Percentiles rank a stretch among this genome's conserved stretches.
Evolutionary conservation across 2,113 vertebrate genomes (phyloP).

Genomic region (Spheniscus mendiculus): DNA sequence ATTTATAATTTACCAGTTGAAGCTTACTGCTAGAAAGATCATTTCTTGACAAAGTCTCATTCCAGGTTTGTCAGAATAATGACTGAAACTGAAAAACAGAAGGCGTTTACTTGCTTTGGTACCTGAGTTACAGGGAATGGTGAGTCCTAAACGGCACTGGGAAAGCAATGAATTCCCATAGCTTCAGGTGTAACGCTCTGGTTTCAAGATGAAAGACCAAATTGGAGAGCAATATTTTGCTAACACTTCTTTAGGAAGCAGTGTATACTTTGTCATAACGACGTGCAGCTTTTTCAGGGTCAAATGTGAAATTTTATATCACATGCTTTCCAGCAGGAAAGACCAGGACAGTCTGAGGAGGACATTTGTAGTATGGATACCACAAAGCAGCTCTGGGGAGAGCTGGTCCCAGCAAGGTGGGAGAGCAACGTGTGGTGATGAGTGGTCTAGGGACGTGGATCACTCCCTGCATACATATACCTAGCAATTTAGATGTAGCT

Average conservation of each 20-base stretch:
- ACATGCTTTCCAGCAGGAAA: not conserved
- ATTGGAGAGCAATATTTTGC: not conserved
- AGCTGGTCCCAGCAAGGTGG: not conserved
- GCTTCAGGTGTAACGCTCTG: not conserved
- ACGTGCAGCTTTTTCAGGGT: not conserved
- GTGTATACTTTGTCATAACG: not conserved
- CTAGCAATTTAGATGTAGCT: not conserved
- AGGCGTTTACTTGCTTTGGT: not conserved
- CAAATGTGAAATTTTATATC: not conserved
- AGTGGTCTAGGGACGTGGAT: no score
- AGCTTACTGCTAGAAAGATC: not conserved
- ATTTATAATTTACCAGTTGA: not conserved
- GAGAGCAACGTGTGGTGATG: not conserved
- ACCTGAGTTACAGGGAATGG: not conserved
- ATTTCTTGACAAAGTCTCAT: not conserved
- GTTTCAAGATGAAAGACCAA: not conserved
- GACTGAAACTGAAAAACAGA: not conserved
- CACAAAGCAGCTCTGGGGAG: not conserved
- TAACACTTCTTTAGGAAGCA: not conserved
- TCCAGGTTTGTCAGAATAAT: not conserved
- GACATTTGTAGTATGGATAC: not conserved
- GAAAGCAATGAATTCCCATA: not conserved
- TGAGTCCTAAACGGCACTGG: not conserved
- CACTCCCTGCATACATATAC: fast-evolving
- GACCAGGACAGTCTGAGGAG: not conserved